Conservation (phyloP, 2,888 invertebrate genomes). For the Eupithecia dodoneata region DNA sequence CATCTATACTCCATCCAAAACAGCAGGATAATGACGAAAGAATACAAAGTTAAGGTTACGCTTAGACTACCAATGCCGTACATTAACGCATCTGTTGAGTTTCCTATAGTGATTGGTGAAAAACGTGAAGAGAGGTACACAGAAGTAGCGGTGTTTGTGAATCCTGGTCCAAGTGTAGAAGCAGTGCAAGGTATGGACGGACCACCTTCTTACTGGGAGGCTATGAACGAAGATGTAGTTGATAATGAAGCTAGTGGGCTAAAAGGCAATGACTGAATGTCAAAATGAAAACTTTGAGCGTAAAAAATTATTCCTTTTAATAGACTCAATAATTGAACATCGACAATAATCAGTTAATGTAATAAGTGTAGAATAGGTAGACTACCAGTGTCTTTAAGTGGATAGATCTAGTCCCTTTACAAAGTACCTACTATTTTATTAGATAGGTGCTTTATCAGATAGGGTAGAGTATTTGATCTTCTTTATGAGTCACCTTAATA, state of each 20-base stretch:
- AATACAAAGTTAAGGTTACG: slow-evolving; percentile 47
- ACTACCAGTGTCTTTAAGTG: neutral
- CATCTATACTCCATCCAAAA: slow-evolving; percentile 49
- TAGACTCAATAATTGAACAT: neutral
- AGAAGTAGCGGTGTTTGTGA: slow-evolving; percentile 22
- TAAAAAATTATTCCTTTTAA: neutral
- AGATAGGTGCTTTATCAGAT: neutral
- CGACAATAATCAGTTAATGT: too few relatives aligned
- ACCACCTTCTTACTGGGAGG: slow-evolving; percentile 48
- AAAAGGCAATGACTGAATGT: slow-evolving; percentile 19
- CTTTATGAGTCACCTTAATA: neutral
- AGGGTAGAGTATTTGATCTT: neutral
- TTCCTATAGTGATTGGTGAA: slow-evolving; percentile 51
- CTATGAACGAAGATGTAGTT: slow-evolving; percentile 40
- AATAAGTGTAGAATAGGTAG: too few relatives aligned
- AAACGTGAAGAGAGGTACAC: slow-evolving; percentile 15
- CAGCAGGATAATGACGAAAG: slow-evolving; percentile 43
- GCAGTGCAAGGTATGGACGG: slow-evolving; percentile 19
- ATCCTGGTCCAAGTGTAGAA: slow-evolving; percentile 28
- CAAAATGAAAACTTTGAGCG: neutral
- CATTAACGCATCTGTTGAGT: slow-evolving; percentile 41
- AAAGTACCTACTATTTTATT: neutral
- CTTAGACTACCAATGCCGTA: slow-evolving; percentile 48
- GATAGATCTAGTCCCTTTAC: neutral
- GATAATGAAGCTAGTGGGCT: slow-evolving; percentile 10